Conservation (phyloP, 2,113 vertebrate species). For the Eonycteris spelaea region DNA sequence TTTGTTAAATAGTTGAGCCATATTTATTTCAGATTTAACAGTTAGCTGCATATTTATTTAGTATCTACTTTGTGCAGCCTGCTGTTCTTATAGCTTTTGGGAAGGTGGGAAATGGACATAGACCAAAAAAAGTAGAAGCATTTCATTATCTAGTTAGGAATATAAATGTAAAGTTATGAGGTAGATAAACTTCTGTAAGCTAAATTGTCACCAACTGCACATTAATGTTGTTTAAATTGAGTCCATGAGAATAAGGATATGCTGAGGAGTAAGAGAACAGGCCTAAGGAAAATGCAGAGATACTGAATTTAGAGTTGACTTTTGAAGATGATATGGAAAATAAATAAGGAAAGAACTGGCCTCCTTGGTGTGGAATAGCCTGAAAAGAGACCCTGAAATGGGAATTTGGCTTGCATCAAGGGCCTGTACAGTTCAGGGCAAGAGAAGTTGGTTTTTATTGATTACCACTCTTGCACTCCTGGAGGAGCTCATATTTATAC, state of each 20-base stretch:
- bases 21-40: neutral
- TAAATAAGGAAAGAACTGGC: neutral
- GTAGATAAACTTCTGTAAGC: neutral
- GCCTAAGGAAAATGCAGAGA: neutral
- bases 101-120: neutral
- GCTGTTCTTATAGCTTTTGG: neutral
- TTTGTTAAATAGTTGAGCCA: slow-evolving; percentile 34
- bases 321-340: neutral
- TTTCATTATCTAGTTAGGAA: neutral
- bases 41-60: neutral
- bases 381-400: neutral
- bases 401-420: neutral
- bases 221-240: neutral
- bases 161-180: slow-evolving; percentile 21
- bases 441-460: neutral
- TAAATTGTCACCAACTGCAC: neutral
- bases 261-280: neutral
- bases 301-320: slow-evolving; percentile 3
- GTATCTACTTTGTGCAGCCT: neutral
- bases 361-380: neutral
- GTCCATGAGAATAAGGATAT: neutral
- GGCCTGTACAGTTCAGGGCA: neutral
- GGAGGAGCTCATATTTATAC: neutral
- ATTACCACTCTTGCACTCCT: neutral
- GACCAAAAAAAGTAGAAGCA: neutral